Base-by-base conservation (phyloP, 2,888 invertebrate species). In the Julus scanicus region DNA sequence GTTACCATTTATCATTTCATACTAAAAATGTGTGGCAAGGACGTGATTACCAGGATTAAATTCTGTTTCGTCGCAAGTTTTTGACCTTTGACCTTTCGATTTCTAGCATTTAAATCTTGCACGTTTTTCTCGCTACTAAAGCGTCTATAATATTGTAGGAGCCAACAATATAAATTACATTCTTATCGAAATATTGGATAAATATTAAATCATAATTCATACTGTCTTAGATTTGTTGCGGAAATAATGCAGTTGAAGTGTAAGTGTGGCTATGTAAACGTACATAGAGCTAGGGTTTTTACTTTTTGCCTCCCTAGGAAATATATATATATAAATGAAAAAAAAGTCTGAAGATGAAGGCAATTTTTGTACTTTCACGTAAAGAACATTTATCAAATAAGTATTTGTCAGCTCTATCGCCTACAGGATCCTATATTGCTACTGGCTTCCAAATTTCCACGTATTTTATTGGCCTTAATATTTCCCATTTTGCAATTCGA, bases 131-230 rank as follows among this genome's bases (percentile, higher is more conserved):
- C 20, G 37, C 37, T 80, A 6, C 29, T 20, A 37, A 80, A 80
- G 29, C 29, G 80, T 13, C 2, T 80, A 37, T 37, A 29, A 29
- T 29, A 29, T 29, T 29, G 29, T 29, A 29, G 29, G 80, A 11
- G 11, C 37, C 80, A 29, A 20, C 80, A 3, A 80, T 11, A 80
- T 80, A 80, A 80, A 80, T 80, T 80, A 80, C 80, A 13, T 80
- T 80, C 80, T 80, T 80, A 80, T 80, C 80, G 80, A 80, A 80
- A 80, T 80, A 80, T 80, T 80, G 80, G 80, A 80, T 80, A 80
- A 80, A 80, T 80, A 80, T 80, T 80, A 80, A 80, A 80, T 80
- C 80, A 80, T 80, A 80, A 80, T 80, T 80, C 80, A 80, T 80
- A 80, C 37, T 80, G 80, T 80, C 80, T 80, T 80, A 80, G 80